phyloP scores from a whole-genome alignment of 2,113 vertebrate genomes.

The Grammomys dolichurus region DNA sequence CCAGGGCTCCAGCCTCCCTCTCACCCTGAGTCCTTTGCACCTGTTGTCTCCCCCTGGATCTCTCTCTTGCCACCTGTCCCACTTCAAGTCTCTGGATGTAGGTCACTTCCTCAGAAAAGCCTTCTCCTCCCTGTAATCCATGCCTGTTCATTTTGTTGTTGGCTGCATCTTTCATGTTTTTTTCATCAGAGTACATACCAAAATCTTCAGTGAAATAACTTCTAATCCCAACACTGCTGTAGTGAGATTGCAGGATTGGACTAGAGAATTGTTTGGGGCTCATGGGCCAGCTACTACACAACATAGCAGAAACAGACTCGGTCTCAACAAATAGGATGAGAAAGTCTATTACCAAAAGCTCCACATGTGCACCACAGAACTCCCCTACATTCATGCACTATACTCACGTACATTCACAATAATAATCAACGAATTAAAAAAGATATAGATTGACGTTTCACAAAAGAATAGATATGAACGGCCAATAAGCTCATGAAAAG shows the following conservation, averaged over 20 bases:
- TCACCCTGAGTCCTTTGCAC: background rate
- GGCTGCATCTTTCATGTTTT: background rate
- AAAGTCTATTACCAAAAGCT: background rate
- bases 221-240: background rate
- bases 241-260: background rate
- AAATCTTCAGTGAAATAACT: background rate
- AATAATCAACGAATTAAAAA: background rate
- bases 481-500: background rate
- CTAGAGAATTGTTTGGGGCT: background rate
- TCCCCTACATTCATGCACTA: no score
- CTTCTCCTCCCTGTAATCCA: background rate
- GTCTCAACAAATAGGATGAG: background rate
- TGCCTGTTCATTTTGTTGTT: background rate
- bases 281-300: background rate
- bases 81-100: background rate
- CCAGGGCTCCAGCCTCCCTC: background rate
- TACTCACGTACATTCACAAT: background rate
- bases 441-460: background rate
- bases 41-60: background rate
- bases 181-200: background rate
- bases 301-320: background rate
- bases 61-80: background rate
- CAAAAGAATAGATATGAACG: background rate
- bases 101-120: background rate
- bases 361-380: background rate